Conservation (phyloP, 2,113 vertebrate species). For the Tetrao urogallus region DNA sequence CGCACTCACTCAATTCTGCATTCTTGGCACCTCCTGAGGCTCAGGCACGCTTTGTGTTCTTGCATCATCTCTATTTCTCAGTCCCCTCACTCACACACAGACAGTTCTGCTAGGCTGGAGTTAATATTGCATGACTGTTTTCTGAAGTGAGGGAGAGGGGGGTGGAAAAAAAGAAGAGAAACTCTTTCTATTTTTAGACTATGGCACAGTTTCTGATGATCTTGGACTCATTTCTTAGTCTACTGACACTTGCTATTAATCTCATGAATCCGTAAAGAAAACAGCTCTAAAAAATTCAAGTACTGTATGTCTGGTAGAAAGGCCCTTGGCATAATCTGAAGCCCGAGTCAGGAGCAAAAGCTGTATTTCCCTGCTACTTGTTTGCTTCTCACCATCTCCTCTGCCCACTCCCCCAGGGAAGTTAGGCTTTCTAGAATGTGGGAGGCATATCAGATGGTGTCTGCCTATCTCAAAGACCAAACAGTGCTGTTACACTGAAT, state of each 20-base stretch:
- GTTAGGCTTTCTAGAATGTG: not conserved
- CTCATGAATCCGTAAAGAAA: not conserved
- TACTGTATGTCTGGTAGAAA: not conserved
- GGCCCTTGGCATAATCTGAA: not conserved
- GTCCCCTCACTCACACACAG: not conserved
- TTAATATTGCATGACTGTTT: constrained; percentile 21
- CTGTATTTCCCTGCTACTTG: not conserved
- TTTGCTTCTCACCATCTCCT: not conserved
- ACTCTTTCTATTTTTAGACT: not conserved
- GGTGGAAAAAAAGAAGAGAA: too few species aligned
- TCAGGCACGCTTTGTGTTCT: not conserved
- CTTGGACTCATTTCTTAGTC: not conserved
- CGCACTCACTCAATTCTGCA: not conserved
- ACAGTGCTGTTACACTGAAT: not conserved
- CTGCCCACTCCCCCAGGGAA: not conserved
- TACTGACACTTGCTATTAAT: not conserved
- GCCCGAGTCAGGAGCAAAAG: not conserved
- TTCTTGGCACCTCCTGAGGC: not conserved
- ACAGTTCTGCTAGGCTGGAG: not conserved
- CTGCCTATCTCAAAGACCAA: constrained; percentile 36
- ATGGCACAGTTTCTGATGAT: constrained; percentile 16
- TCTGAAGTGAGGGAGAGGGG: not conserved
- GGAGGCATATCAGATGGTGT: not conserved
- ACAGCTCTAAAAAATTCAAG: not conserved
- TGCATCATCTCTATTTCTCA: not conserved